Evolutionary conservation across 2,888 invertebrate species (phyloP).

Genomic region (Sminthurinus aureus): DNA sequence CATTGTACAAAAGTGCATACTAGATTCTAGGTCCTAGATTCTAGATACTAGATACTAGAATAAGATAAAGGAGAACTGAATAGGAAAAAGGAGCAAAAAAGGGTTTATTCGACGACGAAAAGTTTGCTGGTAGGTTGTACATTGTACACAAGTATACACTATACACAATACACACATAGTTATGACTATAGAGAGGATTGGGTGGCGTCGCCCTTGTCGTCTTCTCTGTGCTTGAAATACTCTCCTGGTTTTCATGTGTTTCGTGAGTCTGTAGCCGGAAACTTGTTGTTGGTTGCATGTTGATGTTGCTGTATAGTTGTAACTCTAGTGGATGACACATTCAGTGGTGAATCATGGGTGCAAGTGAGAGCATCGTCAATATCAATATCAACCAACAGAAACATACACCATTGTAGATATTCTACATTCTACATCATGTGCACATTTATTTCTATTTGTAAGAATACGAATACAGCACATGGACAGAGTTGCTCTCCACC

Average conservation of each 20-base stretch:
- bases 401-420: background rate
- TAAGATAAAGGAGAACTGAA: background rate
- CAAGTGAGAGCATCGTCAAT: slow-evolving; percentile 1
- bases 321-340: slow-evolving; percentile 8
- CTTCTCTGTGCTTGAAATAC: background rate
- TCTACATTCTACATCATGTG: background rate
- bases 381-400: background rate
- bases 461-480: background rate
- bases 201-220: background rate
- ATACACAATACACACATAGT: background rate
- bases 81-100: background rate
- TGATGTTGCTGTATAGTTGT: too few species aligned
- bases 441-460: background rate
- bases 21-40: too few species aligned
- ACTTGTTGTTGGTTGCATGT: background rate
- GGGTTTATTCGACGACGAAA: background rate
- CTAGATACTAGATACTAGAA: too few species aligned
- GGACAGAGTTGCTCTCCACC: background rate
- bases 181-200: background rate
- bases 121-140: background rate
- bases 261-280: background rate
- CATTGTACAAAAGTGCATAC: background rate
- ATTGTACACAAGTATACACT: background rate
- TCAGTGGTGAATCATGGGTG: slow-evolving; percentile 16
- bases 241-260: background rate